Evolutionary conservation across 2,888 invertebrate species (phyloP), one percentile per base, ranked within the genome.

Genomic region (Cataglyphis albicans): DNA sequence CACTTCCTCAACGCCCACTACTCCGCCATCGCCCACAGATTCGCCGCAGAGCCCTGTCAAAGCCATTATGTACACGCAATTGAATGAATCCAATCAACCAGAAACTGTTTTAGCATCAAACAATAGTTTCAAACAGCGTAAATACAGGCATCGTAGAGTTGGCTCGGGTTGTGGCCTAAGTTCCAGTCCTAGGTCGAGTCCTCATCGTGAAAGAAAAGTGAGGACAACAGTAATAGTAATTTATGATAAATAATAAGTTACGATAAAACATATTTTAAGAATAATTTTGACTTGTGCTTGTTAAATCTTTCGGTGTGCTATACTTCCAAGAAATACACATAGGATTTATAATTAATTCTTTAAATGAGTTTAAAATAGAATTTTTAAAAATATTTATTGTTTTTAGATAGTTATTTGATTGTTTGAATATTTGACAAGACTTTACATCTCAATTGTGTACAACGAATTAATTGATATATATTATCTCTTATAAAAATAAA

Each of bases 81-180:
- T 96, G 70, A 95, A 95, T 85, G 95, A 96, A 88, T 95, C 95
- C 52, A 95, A 95, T 88, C 96, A 96, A 91, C 95, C 96, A 0
- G 96, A 96, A 92, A 96, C 96, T 3, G 94, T 96, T 81, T 95
- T 95, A 55, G 92, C 95, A 21, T 91, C 95, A 57, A 91, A 90
- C 68, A 91, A 93, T 64, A 93, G 94, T 83, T 93, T 93, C 75
- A 95, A 95, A 85, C 95, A 95, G 67, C 94, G 95, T n/a, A 96
- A 96, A 92, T 93, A 93, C 65, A 94, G 96, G 65, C 96, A 96
- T 93, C 95, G 96, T 84, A 95, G 96, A 83, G 96, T 96, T 18
- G 96, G 96, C 57, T 96, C 96, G 0, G 96, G 96, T 32, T 96
- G 96, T 4, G 96, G 96, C 21, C 95, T 96, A 5, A 96, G 95